phyloP scores from a whole-genome alignment of 2,113 vertebrate genomes.

The Ramphastos sulfuratus region DNA sequence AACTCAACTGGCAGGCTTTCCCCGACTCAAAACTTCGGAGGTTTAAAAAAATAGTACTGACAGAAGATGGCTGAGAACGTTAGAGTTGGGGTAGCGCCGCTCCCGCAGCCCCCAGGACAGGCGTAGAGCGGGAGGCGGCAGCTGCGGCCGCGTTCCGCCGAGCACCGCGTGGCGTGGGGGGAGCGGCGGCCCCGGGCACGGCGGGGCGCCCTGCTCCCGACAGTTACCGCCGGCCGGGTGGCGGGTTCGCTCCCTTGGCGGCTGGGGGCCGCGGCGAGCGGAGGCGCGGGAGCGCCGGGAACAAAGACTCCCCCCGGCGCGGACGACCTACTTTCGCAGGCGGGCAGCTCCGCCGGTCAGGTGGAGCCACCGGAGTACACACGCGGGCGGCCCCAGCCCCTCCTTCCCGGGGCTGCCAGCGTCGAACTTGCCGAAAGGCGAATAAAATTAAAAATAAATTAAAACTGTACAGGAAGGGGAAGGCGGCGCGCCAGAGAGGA shows the following conservation, averaged over 20 bases:
- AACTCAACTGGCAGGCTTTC: too few relatives aligned
- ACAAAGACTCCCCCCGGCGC: constrained; percentile 29
- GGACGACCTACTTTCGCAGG: constrained; percentile 44
- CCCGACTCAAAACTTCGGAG: accelerated
- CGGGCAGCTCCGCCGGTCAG: not conserved
- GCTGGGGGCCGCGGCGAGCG: not conserved
- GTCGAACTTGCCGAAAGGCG: not conserved
- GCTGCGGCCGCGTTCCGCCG: not conserved
- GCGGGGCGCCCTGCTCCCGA: not conserved
- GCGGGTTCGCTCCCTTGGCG: not conserved
- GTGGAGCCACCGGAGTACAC: not conserved
- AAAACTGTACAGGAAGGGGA: not conserved
- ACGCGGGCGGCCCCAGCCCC: not conserved
- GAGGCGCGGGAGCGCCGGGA: not conserved
- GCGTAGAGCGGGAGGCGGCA: not conserved
- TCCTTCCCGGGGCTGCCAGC: not conserved
- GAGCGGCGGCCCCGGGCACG: not conserved
- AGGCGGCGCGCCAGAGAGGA: not conserved
- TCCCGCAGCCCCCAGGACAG: not conserved
- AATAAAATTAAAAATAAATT: not conserved
- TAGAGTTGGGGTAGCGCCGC: not conserved
- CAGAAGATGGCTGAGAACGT: not conserved
- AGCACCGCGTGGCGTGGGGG: not conserved
- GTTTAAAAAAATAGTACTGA: not conserved
- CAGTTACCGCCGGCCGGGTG: not conserved